Base-by-base conservation (phyloP, 37 sponge, comb jelly and placozoan species). In the Bolinopsis microptera region DNA sequence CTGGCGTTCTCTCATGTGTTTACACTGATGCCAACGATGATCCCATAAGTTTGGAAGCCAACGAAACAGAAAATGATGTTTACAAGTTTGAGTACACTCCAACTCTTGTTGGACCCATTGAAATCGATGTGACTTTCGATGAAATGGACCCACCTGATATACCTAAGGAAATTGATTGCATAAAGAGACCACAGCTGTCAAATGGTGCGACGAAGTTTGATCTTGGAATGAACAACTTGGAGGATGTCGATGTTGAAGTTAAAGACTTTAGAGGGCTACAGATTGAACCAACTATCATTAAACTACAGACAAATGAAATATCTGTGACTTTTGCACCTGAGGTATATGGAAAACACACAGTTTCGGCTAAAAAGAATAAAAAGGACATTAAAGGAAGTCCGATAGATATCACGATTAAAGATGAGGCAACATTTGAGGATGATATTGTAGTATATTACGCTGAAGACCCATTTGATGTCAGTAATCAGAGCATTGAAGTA, bases 161-260 rank as follows among this genome's bases (percentile, higher is more conserved):
- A 72, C 75, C 75, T 28, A 72, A 72, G 25, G 25, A 72, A 2
- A 72, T 72, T 28, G 31, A 72, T 8, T 72, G 75, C 31, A 28
- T 72, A 8, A n/a, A n/a, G 25, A 72, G 31, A 72, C 75, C 75
- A 24, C 27, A 72, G 31, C 75, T 72, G 3, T 72, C 75, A 30
- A 28, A 72, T 72, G 75, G 75, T 5, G 75, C 75, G 3, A 72
- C 75, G 3, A 72, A n/a, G 75, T 72, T 72, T 72, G 75, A 72
- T 28, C 75, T 72, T 24, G 31, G 75, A 72, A 23, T 72, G 27
- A 28, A 72, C 31, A 28, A 72, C 18, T 28, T 72, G 27, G 75
- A 72, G 25, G 75, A 72, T 21, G 18, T 72, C 25, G 31, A 72
- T 5, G 5, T 72, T 24, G 75, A 72, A 21, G 75, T 48, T 18